Base-by-base conservation (phyloP, 2,113 vertebrate genomes). In the Cynoglossus semilaevis region DNA sequence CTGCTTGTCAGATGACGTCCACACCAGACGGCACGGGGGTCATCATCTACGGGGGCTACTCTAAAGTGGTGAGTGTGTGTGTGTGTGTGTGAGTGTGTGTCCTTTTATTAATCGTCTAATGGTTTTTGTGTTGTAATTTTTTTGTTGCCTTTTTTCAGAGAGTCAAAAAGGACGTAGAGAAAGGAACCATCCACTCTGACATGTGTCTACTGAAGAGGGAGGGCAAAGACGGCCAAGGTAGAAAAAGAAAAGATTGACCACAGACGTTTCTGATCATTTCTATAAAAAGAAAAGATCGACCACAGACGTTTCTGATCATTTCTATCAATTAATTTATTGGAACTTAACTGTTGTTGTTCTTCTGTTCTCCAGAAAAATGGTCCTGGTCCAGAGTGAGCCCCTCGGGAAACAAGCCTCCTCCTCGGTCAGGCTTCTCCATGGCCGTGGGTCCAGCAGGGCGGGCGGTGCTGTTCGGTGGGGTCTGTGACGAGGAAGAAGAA, bases 121-220 rank as follows among this genome's bases (percentile, higher is more conserved):
- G 22, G 6, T 29, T 29, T 29, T 29, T 29, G 5, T 42, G 41
- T 12, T 9, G 9, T 29, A 45, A 0, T 44, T 4, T 0, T 5
- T 37, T 46, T 2, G 45, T 61, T 67, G 51, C 50, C 1, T 67
- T 70, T 51, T 54, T 73, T 7, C 77, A 99, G 96, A 93, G 91
- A 88, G 85, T 96, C 38, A 98, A 94, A 85, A 98, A 96, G 9
- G 97, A 98, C 1, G 93, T 98, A 44, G 97, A 98, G 86, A 96
- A 91, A 77, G 96, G 97, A 64, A 93, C 87, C 45, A 92, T 94
- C 74, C 95, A 98, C 68, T 88, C 93, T 0, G 96, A 99, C 75
- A 95, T 94, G 96, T 97, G 95, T 74, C 87, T 95, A 38, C 84
- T 98, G 74, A 95, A 88, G 79, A 52, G 79, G 5, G 94, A 94